Evolutionary conservation across 2,888 invertebrate species (phyloP), one percentile per base, ranked within the genome.

Genomic region (Lasioglossum zephyrum): DNA sequence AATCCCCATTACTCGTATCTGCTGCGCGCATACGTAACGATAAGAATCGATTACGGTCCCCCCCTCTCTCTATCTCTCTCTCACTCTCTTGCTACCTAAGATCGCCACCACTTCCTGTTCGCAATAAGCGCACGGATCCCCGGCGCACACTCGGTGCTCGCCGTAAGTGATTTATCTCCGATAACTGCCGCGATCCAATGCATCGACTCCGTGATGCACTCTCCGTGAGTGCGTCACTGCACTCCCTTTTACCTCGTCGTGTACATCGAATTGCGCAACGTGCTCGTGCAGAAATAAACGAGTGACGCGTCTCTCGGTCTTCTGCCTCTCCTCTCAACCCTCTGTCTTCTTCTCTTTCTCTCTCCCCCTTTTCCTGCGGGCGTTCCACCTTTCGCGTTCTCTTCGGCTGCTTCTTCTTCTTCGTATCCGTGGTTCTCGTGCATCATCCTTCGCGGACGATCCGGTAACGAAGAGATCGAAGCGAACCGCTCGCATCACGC

Each of bases 261-360:
- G 47, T 69, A 82, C 82, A 81, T 90, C 91, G 89, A 91, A 92
- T 91, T 91, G 92, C 91, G 91, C 86, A 92, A 92, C 87, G 90
- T 88, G 88, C 87, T 89, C 79, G 81, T 53, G 83, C 85, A 80
- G 87, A 74, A 88, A 92, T 87, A 87, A 88, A 91, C 87, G 87
- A 88, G 88, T 70, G 82, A 84, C 91, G 89, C 78, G 88, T 84
- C 87, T 86, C 80, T 77, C 86, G 83, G 73, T 70, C 84, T 66
- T 53, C 49, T 44, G n/a, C 60, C 47, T 18, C 39, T 36, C 16
- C 18, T 39, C 0, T 3, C 69, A 31, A 63, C 41, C 31, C 31
- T 78, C 78, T 13, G 22, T 31, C 47, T 39, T 77, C 44, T 44
- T n/a, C 39, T 41, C 39, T 36, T 53, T 39, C 72, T 47, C 39